Conservation (phyloP, 2,113 vertebrate species). For the Cichladusa arquata region DNA sequence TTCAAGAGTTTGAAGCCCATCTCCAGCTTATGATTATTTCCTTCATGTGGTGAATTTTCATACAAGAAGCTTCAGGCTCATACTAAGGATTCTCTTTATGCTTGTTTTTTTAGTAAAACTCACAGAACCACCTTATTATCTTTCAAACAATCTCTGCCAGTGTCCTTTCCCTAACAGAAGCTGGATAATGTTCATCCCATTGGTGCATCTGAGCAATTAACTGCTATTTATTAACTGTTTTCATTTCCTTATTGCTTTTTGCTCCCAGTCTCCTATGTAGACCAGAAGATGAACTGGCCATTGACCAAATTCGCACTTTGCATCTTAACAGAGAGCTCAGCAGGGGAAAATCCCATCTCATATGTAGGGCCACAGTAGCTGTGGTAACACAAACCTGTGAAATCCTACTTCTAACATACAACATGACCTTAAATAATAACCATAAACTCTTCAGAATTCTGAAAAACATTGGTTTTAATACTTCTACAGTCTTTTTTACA, state of each 20-base stretch:
- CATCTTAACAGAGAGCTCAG: neutral
- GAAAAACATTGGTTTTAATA: neutral
- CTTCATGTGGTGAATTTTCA: neutral
- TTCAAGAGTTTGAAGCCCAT: neutral
- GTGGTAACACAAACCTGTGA: neutral
- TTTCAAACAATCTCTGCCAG: neutral
- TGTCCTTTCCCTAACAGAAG: neutral
- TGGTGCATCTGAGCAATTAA: neutral
- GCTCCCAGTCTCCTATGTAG: neutral
- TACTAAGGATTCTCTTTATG: neutral
- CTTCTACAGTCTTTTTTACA: neutral
- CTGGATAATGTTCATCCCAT: neutral
- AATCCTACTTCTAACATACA: neutral
- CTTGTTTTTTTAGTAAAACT: neutral
- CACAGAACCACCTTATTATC: neutral
- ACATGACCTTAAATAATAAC: neutral
- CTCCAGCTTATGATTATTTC: neutral
- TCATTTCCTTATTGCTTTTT: neutral
- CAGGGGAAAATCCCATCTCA: neutral
- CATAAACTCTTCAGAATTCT: neutral
- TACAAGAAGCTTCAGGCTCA: neutral
- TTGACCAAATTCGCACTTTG: neutral
- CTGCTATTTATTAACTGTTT: neutral
- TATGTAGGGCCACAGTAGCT: accelerated
- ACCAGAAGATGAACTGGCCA: neutral